Base-by-base conservation (phyloP, 2,113 vertebrate genomes). In the Parotia lawesii region DNA sequence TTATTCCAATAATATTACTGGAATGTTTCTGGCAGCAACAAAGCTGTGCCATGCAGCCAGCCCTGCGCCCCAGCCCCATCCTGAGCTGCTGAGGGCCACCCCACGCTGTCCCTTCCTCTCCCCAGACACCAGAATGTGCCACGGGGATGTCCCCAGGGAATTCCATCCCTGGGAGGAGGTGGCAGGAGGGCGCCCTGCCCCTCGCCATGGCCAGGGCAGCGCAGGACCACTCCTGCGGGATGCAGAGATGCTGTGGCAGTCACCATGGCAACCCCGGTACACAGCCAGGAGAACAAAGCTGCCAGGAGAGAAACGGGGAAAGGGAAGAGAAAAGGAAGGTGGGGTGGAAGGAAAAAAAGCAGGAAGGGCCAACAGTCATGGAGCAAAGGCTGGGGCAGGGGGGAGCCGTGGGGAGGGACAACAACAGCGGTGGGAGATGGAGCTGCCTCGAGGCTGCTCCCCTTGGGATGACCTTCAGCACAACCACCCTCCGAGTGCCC, bases 201-300 rank as follows among this genome's bases (percentile, higher is more conserved):
- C 44, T 83, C 22, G 8, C n/a, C 66, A 10, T 0, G n/a, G 70
- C 31, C 72, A 45, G 28, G 62, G 65, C 38, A 31, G 65, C 9
- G 0, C 80, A 80, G 78, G 78, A 87, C 60, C 54, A 8, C 33
- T 44, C 13, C 71, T 95, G 45, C 0, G 0, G 82, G 89, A 96
- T 90, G 91, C 91, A 54, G 89, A 82, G 94, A 95, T 95, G 92
- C 89, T 89, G 89, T 86, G 72, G 87, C 84, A 90, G 96, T 97
- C 75, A 40, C 96, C 94, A 97, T 97, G 96, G 96, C 96, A 97
- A 97, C 97, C 50, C 78, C 22, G 0, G 76, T 95, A 97, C 90
- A 94, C 96, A 96, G 96, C 65, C 47, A 14, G 89, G 72, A 5
- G 47, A 97, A 95, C 90, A 96, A 96, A 96, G 91, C 93, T 96